A percentile compares a stretch with the other conserved stretches of the same genome.
Conservation (phyloP, 2,888 invertebrate species). For the Choreutis nemorana region DNA sequence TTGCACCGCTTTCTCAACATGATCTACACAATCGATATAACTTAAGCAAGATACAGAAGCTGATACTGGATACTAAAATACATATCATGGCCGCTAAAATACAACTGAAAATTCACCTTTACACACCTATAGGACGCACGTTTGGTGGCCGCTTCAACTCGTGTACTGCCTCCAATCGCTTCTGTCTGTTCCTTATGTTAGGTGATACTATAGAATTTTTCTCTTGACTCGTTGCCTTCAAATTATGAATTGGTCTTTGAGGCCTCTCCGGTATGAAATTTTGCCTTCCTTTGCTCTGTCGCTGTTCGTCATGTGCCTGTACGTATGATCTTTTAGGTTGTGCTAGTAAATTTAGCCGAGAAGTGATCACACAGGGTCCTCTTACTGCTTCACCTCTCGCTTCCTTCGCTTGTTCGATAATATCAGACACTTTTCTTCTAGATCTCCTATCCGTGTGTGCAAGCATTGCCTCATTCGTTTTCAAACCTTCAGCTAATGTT, state of each 20-base stretch:
- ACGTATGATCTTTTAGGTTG: conserved; percentile 45
- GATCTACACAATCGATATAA: conserved; percentile 16
- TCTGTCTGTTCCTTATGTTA: conserved; percentile 14
- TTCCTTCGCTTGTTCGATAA: conserved; percentile 51
- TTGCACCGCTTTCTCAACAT: conserved; percentile 16
- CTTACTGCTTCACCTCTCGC: conserved; percentile 53
- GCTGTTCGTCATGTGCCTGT: conserved; percentile 37
- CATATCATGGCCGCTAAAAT: conserved; percentile 7
- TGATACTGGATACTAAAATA: conserved; percentile 6
- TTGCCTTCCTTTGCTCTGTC: conserved; percentile 28
- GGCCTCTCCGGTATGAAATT: conserved; percentile 26
- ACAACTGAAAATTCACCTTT: conserved; percentile 40
- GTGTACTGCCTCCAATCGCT: conserved; percentile 11
- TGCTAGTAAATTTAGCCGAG: conserved; percentile 41
- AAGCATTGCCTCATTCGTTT: conserved; percentile 9
- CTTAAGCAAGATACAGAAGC: conserved; percentile 1
- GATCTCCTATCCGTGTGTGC: conserved; percentile 11
- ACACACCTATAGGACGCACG: conserved; percentile 43
- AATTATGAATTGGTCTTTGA: conserved; percentile 19
- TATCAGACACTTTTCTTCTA: conserved; percentile 32
- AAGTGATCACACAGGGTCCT: conserved; percentile 34
- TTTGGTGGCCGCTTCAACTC: conserved; percentile 17
- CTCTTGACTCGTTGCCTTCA: conserved; percentile 11
- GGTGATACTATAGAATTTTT: conserved; percentile 12
- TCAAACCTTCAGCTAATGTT: conserved; percentile 18